phyloP scores from a whole-genome alignment of 2,888 invertebrate species.

The Tinea pellionella region DNA sequence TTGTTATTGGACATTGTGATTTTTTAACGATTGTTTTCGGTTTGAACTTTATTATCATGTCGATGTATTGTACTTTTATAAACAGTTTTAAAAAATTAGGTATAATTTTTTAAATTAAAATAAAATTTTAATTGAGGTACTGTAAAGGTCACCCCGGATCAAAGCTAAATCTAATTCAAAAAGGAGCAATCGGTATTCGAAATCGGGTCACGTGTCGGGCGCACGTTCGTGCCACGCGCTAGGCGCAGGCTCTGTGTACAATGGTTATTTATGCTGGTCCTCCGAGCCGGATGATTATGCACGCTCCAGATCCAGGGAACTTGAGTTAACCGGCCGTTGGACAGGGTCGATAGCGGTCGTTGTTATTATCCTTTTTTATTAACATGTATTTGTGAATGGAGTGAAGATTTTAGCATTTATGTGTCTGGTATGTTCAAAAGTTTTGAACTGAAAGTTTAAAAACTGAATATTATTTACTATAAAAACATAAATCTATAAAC shows the following conservation, averaged over 20 bases:
- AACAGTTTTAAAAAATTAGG: background rate
- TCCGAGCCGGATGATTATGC: conserved; percentile 54
- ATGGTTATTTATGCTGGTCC: conserved; percentile 41
- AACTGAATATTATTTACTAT: too few relatives aligned
- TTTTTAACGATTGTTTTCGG: background rate
- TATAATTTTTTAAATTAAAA: background rate
- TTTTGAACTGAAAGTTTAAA: too few relatives aligned
- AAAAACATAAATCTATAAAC: too few relatives aligned
- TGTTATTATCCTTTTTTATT: conserved; percentile 3
- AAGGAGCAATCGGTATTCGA: conserved; percentile 23
- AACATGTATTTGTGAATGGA: background rate
- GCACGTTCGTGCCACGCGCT: conserved; percentile 52
- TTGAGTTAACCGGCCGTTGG: conserved; percentile 38
- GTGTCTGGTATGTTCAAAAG: background rate
- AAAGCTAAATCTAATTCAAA: background rate
- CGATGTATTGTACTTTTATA: background rate
- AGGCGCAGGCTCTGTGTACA: conserved; percentile 36
- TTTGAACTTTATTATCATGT: background rate
- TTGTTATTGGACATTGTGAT: conserved; percentile 1
- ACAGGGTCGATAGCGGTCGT: conserved; percentile 19
- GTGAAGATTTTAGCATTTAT: background rate
- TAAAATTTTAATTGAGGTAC: background rate
- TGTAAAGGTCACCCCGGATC: background rate
- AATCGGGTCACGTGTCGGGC: conserved; percentile 59
- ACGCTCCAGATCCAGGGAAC: conserved; percentile 57